Conservation (phyloP, 2,113 vertebrate genomes). For the Pontoporia blainvillei region DNA sequence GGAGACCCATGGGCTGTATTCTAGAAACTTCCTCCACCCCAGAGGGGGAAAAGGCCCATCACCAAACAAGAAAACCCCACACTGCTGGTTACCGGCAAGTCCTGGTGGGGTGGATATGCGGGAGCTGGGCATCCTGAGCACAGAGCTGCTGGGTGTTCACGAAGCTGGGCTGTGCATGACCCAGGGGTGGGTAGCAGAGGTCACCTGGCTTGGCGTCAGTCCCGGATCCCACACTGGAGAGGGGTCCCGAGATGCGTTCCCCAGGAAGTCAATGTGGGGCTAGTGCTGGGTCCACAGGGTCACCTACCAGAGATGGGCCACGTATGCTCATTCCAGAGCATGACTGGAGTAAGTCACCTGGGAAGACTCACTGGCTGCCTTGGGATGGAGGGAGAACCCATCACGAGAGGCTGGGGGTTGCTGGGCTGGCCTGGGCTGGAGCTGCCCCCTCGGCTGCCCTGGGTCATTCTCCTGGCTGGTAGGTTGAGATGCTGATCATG, state of each 20-base stretch:
- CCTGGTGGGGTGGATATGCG: fast-evolving
- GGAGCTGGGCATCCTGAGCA: neutral
- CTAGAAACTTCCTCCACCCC: neutral
- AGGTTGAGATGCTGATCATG: neutral
- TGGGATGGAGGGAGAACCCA: neutral
- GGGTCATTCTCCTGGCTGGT: neutral
- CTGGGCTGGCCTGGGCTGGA: neutral
- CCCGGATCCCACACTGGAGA: neutral
- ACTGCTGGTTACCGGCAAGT: neutral
- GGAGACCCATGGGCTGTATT: neutral
- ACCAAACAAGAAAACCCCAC: fast-evolving
- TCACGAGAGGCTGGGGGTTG: neutral
- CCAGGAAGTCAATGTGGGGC: neutral
- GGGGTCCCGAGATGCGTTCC: fast-evolving
- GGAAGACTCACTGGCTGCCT: neutral
- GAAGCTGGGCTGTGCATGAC: neutral
- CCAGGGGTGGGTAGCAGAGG: neutral
- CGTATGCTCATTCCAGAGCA: fast-evolving
- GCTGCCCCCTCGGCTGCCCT: neutral
- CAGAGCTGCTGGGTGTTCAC: neutral
- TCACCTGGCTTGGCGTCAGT: neutral
- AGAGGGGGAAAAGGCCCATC: neutral
- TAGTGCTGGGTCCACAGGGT: too few relatives aligned
- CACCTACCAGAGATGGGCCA: fast-evolving
- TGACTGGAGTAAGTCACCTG: neutral